phyloP scores from a whole-genome alignment of 2,888 invertebrate genomes.

The Watsonalla cultraria region DNA sequence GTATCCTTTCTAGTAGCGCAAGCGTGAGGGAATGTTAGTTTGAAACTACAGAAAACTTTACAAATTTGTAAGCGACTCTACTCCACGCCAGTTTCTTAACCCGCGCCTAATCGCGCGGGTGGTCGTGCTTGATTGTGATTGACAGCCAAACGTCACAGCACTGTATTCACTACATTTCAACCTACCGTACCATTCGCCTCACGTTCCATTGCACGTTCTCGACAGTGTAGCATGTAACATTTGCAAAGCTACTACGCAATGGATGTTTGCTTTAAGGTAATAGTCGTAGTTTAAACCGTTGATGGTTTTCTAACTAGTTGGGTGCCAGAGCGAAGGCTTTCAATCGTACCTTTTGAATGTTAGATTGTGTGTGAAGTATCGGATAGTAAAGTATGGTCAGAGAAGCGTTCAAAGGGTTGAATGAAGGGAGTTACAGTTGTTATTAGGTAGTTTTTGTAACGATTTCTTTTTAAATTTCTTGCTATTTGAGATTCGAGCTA shows the following conservation, averaged over 20 bases:
- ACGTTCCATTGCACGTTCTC: slow-evolving; percentile 23
- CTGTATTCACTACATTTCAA: slow-evolving; percentile 22
- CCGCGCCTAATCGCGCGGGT: slow-evolving; percentile 69
- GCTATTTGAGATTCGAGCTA: too few relatives aligned
- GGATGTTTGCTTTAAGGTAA: slow-evolving; percentile 12
- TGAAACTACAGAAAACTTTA: background rate
- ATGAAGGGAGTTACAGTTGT: background rate
- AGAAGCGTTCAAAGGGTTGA: slow-evolving; percentile 8
- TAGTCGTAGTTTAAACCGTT: slow-evolving; percentile 7
- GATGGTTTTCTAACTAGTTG: slow-evolving; percentile 26
- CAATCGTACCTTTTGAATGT: slow-evolving; percentile 42
- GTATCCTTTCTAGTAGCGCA: too few relatives aligned
- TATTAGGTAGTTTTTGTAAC: background rate
- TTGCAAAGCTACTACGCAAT: slow-evolving; percentile 17
- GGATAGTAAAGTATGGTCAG: slow-evolving; percentile 29
- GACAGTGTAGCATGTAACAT: background rate
- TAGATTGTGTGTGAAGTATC: slow-evolving; percentile 29
- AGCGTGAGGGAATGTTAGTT: too few relatives aligned
- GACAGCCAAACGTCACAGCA: slow-evolving; percentile 68
- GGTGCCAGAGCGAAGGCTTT: slow-evolving; percentile 36
- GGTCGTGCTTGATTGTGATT: slow-evolving; percentile 75
- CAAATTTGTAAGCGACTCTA: slow-evolving; percentile 28
- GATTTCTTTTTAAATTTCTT: background rate
- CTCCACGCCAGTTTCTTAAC: slow-evolving; percentile 25
- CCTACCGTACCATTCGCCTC: slow-evolving; percentile 11